Percentiles rank a stretch among this genome's conserved stretches.
phyloP scores from a whole-genome alignment of 2,797 vertebrate species.

The Tapirus indicus region DNA sequence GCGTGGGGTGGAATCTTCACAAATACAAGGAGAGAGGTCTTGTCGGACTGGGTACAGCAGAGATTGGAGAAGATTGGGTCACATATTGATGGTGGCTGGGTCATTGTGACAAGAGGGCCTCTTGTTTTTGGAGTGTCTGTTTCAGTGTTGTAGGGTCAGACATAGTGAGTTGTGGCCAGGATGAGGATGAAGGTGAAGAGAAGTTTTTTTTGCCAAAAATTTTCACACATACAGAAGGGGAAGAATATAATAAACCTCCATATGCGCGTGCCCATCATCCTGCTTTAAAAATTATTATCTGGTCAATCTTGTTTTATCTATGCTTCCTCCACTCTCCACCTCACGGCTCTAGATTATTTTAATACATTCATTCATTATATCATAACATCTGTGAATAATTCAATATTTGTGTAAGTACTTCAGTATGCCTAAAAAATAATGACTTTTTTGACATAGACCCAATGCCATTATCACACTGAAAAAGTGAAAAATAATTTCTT shows the following conservation, averaged over 20 bases:
- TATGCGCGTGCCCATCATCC: not conserved
- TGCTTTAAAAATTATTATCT: not conserved
- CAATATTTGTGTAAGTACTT: not conserved
- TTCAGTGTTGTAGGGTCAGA: not conserved
- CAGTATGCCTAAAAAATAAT: not conserved
- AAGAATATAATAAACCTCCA: not conserved
- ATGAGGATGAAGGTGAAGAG: not conserved
- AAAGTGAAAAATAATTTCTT: slow-evolving; percentile 1
- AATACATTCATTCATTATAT: not conserved
- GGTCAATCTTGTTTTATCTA: not conserved
- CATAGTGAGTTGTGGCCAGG: not conserved
- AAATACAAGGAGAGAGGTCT: not conserved
- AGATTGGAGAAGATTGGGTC: not conserved
- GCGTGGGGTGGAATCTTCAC: not conserved
- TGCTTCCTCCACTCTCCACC: not conserved
- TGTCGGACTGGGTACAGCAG: not conserved
- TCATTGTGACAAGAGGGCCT: not conserved
- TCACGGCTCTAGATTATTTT: not conserved
- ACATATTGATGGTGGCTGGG: not conserved
- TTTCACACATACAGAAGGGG: not conserved
- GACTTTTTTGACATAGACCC: not conserved
- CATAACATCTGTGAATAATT: not conserved
- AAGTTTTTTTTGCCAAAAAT: not conserved
- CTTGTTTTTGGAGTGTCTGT: not conserved
- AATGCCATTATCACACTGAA: not conserved